phyloP scores from a whole-genome alignment of 2,113 vertebrate genomes.

The Cygnus buccinator region DNA sequence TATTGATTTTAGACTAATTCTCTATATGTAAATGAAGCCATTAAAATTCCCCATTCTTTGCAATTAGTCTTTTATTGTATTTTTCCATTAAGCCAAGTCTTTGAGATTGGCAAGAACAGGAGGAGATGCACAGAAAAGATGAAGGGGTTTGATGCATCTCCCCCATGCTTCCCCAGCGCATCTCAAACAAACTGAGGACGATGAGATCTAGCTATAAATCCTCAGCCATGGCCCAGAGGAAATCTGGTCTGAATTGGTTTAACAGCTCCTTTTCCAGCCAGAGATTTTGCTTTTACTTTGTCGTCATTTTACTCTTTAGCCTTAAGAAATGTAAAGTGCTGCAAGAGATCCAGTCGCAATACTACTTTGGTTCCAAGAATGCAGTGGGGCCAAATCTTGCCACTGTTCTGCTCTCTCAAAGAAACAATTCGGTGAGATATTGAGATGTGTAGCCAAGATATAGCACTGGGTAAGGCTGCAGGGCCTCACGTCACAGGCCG shows the following conservation, averaged over 20 bases:
- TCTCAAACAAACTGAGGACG: not conserved
- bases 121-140: not conserved
- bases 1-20: conserved; percentile 72
- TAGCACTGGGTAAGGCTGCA: not conserved
- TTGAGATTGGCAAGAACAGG: not conserved
- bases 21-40: conserved; percentile 67
- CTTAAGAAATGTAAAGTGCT: not conserved
- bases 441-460: not conserved
- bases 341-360: not conserved
- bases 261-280: not conserved
- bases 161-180: not conserved
- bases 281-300: not conserved
- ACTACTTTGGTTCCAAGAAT: not conserved
- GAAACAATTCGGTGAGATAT: not conserved
- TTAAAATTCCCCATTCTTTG: conserved; percentile 48
- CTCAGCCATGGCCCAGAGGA: not conserved
- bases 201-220: not conserved
- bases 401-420: not conserved
- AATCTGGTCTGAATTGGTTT: not conserved
- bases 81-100: conserved; percentile 40
- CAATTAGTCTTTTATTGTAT: conserved; percentile 58
- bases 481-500: not conserved
- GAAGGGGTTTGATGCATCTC: not conserved
- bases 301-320: not conserved
- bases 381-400: not conserved